These are phyloP conservation scores for Indicator maculatus DNA, from an alignment of 2,113 vertebrate genomes.

Conservation along the genomic window DNA sequence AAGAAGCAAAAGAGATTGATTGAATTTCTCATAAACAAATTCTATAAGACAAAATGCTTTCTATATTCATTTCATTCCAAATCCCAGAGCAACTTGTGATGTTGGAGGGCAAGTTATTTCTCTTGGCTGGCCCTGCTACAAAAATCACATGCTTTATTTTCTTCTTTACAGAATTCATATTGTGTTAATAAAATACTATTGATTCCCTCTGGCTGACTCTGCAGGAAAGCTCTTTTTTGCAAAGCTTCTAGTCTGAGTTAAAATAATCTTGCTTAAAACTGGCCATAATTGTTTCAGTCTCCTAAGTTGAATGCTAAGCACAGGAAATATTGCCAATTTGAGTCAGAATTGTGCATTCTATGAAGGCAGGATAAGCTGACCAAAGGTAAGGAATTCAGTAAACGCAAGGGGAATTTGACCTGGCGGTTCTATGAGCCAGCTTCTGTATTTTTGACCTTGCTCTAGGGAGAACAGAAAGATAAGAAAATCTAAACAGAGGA, in stretches of 20 bases:
- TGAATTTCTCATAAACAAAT: neutral
- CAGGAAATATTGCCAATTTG: conserved; percentile 17
- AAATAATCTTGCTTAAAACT: conserved; percentile 46
- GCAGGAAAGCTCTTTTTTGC: conserved; percentile 22
- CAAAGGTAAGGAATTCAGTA: conserved; percentile 41
- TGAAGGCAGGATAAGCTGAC: neutral
- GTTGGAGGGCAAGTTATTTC: conserved; percentile 54
- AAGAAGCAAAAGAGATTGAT: neutral
- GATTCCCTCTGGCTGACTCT: conserved; percentile 58
- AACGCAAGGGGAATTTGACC: neutral
- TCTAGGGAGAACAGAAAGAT: neutral
- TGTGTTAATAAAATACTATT: conserved; percentile 64
- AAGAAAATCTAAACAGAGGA: conserved; percentile 6
- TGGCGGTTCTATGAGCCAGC: neutral
- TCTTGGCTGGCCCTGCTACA: conserved; percentile 32
- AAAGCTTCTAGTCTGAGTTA: conserved; percentile 46
- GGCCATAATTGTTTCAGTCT: conserved; percentile 49
- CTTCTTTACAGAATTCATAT: conserved; percentile 58
- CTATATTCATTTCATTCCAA: neutral
- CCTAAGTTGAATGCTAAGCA: conserved; percentile 14
- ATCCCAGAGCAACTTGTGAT: conserved; percentile 17
- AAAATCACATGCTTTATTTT: conserved; percentile 52
- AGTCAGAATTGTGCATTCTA: neutral
- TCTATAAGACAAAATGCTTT: conserved; percentile 1
- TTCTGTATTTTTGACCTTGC: conserved; percentile 38